Evolutionary conservation across 1,140 invertebrate species (phyloP), one percentile per base, ranked within the genome.

Genomic region (Meteorus sp.): DNA sequence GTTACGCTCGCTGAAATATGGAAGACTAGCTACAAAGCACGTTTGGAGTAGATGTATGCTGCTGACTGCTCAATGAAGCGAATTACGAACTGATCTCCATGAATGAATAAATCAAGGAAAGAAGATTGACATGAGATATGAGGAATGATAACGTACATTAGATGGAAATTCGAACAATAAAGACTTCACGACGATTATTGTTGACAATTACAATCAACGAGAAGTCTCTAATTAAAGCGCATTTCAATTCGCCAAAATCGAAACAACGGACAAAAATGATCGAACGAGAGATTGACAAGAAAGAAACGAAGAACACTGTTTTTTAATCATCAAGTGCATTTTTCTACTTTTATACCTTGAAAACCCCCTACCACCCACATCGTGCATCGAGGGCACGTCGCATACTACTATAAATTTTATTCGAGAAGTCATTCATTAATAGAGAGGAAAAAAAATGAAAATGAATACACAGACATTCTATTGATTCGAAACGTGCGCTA

Each of bases 1-100:
- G 93, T 98, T 20, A 96, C 94, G 81, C 86, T 98, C 60, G 95
- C 95, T 63, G 95, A 98, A 80, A 96, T 98, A 59, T 98, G 96
- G 95, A 97, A 97, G 81, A 96, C 94, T 64, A 95, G 93, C 73
- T 98, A 98, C 85, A 95, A 95, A 83, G 89, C 91, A 60, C 87
- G 90, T 62, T 81, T 92, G 71, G 90, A 92, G 79, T 92, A 89
- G 17, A 50, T 15, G 3, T 47, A n/a, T n/a, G n/a, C n/a, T n/a
- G n/a, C n/a, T n/a, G n/a, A n/a, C n/a, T n/a, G n/a, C n/a, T n/a
- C n/a, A n/a, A n/a, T n/a, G n/a, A n/a, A n/a, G n/a, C n/a, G n/a
- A n/a, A n/a, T n/a, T n/a, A n/a, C n/a, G n/a, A n/a, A n/a, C n/a
- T n/a, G n/a, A n/a, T n/a, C n/a, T n/a, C n/a, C n/a, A n/a, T n/a